A percentile compares a stretch with the other conserved stretches of the same genome.
Conservation (phyloP, 1,140 invertebrate genomes). For the Drosophila burlai region DNA sequence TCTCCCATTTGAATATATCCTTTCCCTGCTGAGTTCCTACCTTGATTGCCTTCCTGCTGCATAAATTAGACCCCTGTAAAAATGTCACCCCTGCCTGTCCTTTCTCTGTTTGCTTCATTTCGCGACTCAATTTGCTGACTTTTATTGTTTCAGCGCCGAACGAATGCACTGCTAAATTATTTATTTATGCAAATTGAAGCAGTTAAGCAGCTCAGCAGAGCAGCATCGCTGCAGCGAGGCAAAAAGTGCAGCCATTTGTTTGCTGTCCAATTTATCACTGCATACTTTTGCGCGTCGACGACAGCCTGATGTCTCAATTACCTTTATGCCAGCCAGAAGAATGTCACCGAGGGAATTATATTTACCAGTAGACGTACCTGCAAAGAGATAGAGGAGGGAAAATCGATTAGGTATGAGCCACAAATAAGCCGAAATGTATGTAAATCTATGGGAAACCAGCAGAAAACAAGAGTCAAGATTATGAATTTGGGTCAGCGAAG, state of each 20-base stretch:
- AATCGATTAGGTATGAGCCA: constrained; percentile 34
- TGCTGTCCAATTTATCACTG: constrained; percentile 71
- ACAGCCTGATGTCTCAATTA: constrained; percentile 69
- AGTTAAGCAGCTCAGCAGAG: constrained; percentile 63
- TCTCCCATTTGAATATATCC: neutral
- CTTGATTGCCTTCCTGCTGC: constrained; percentile 52
- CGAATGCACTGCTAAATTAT: constrained; percentile 71
- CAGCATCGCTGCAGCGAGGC: constrained; percentile 16
- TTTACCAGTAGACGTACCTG: constrained; percentile 53
- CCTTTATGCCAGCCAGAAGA: constrained; percentile 8
- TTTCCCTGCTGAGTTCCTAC: neutral
- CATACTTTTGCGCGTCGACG: constrained; percentile 66
- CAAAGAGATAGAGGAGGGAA: constrained; percentile 15
- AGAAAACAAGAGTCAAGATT: constrained; percentile 71
- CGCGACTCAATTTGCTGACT: constrained; percentile 77
- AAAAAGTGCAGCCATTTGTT: constrained; percentile 65
- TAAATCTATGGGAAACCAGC: constrained; percentile 48
- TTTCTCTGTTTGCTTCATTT: constrained; percentile 45
- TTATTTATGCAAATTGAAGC: constrained; percentile 82
- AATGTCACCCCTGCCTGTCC: constrained; percentile 1
- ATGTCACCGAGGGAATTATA: constrained; percentile 25
- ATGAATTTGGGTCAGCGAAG: constrained; percentile 66
- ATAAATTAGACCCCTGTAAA: constrained; percentile 61
- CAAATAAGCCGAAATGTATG: constrained; percentile 31
- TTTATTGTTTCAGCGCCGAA: constrained; percentile 67